Evolutionary conservation across 2,113 vertebrate genomes (phyloP), one percentile per base, ranked within the genome.

Genomic region (Gobiocypris rarus): DNA sequence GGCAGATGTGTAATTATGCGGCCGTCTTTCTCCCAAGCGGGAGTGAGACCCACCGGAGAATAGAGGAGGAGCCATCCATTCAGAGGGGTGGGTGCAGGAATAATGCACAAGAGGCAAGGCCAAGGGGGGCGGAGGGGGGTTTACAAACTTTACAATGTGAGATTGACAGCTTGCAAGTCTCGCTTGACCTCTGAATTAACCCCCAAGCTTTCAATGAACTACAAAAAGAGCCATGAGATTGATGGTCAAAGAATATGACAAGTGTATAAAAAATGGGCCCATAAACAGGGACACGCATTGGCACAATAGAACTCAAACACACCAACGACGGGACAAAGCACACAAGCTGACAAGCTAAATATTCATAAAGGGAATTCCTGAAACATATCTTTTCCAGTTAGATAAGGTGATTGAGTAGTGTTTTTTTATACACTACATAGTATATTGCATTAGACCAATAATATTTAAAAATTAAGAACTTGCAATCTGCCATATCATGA

Each of bases 151-250:
- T 88, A 93, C 93, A 94, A 94, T 94, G 88, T 89, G 89, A 92
- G 93, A 94, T 89, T 94, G 94, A 93, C 94, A 95, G 93, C 92
- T 91, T 93, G 93, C 92, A 94, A 94, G 94, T 92, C 93, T 94
- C 93, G 94, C 92, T 94, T 95, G 94, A 95, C 94, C 94, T 91
- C 87, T 90, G 91, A 93, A 95, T 95, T 95, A 94, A 93, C 92
- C 94, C 92, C 88, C 61, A 70, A 91, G 93, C 92, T 92, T 94
- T 92, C 90, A 93, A 89, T 87, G 87, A 89, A 91, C 89, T 89
- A 75, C 81, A 90, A 92, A 94, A 93, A 91, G 91, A 93, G 85
- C 85, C 45, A 84, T 91, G 92, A 94, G 93, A 92, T 93, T 92
- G 93, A 93, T 91, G 91, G 92, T 93, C 90, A 89, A 63, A 56